Conservation (phyloP, 23 tunicate genomes). For the Halocynthia aurantium region DNA sequence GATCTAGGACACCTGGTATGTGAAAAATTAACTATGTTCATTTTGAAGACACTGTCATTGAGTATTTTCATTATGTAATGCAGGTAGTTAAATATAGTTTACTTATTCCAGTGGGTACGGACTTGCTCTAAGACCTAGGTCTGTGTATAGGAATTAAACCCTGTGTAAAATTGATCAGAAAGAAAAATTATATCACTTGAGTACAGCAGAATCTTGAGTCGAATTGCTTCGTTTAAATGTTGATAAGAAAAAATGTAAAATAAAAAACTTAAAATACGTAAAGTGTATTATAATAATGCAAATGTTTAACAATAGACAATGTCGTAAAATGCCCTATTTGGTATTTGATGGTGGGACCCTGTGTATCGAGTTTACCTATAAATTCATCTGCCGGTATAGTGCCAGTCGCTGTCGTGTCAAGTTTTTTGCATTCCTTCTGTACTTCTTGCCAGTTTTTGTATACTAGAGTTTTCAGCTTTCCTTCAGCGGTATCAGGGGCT, state of each 20-base stretch:
- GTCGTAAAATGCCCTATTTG: background rate
- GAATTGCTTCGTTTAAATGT: too few relatives aligned
- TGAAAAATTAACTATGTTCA: too few relatives aligned
- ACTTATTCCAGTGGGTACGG: too few relatives aligned
- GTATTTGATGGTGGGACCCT: background rate
- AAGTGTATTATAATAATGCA: background rate
- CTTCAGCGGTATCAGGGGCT: conserved; percentile 44
- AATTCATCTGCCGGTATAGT: conserved; percentile 69
- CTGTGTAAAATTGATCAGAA: too few relatives aligned
- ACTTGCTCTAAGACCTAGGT: too few relatives aligned
- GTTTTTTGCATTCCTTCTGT: conserved; percentile 59
- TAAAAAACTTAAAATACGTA: background rate
- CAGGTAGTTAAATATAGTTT: too few relatives aligned
- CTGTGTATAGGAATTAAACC: too few relatives aligned
- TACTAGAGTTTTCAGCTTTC: conserved; percentile 38
- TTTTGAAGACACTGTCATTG: too few relatives aligned
- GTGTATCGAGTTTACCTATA: conserved; percentile 35
- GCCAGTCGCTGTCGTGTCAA: conserved; percentile 54
- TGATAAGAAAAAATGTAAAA: background rate
- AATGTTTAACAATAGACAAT: background rate
- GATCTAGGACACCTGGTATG: conserved; percentile 44
- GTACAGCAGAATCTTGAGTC: too few relatives aligned
- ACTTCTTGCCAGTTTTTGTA: conserved; percentile 71
- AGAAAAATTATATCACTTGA: too few relatives aligned
- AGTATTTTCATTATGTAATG: too few relatives aligned